Conservation (phyloP, 2,113 vertebrate species). For the Xenus cinereus region DNA sequence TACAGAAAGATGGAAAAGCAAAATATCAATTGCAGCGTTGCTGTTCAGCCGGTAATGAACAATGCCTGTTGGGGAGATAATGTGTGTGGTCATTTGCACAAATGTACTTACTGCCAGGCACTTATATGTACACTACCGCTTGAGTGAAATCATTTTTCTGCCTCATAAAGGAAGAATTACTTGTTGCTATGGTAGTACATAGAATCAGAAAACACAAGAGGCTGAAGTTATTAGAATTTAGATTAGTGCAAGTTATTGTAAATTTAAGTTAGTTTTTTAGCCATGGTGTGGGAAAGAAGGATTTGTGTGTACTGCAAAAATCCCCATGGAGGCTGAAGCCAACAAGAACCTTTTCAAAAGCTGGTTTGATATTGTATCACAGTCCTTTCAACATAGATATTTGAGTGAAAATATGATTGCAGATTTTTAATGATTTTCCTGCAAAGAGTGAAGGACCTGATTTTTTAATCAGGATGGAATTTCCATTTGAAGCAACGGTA, state of each 20-base stretch:
- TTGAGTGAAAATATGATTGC: background rate
- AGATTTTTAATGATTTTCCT: background rate
- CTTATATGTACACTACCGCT: background rate
- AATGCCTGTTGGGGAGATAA: background rate
- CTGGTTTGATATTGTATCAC: background rate
- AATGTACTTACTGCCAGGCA: slow-evolving; percentile 7
- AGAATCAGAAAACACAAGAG: slow-evolving; percentile 27
- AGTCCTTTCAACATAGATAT: background rate
- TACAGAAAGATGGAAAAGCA: background rate
- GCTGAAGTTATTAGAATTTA: slow-evolving; percentile 30
- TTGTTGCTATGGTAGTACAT: slow-evolving; percentile 63
- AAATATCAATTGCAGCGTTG: background rate
- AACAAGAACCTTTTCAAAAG: background rate
- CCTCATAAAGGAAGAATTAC: background rate
- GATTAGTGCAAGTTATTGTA: slow-evolving; percentile 27
- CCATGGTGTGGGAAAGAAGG: background rate
- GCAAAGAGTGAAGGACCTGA: background rate
- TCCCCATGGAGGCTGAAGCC: background rate
- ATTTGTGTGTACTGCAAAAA: background rate
- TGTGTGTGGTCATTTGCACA: background rate
- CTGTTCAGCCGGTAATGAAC: background rate
- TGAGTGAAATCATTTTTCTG: slow-evolving; percentile 49
- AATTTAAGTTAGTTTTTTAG: slow-evolving; percentile 19
- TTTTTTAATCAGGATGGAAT: background rate
- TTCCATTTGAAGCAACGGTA: background rate